Percentiles rank a stretch among this genome's conserved stretches.
Evolutionary conservation across 2,113 vertebrate species (phyloP).

Genomic region (Monopterus albus): DNA sequence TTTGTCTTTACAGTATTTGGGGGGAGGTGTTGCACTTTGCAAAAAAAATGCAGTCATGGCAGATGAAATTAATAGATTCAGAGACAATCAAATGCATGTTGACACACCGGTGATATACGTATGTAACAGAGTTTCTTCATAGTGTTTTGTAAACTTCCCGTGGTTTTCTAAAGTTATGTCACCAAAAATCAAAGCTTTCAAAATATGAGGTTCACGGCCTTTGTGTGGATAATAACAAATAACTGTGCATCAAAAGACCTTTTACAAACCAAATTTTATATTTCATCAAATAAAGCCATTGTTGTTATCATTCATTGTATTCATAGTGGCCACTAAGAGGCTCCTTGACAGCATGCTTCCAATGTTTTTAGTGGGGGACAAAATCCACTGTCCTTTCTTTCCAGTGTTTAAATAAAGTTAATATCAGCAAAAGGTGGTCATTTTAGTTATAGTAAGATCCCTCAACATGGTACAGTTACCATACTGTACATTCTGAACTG

Average conservation of each 20-base stretch:
- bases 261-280: neutral
- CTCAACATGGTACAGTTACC: neutral
- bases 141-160: neutral
- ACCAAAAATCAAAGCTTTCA: neutral
- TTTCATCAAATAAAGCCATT: neutral
- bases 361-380: neutral
- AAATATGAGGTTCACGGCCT: neutral
- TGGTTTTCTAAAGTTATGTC: neutral
- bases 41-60: neutral
- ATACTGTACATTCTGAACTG: no score
- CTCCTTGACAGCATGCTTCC: neutral
- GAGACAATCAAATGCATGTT: neutral
- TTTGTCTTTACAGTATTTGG: conserved; percentile 27
- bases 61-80: neutral
- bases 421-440: no score
- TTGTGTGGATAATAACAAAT: neutral
- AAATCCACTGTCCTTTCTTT: neutral
- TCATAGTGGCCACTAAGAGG: no score
- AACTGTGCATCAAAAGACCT: neutral
- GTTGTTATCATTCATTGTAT: no score
- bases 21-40: conserved; percentile 7
- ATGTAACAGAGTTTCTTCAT: no score
- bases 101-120: neutral
- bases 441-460: neutral
- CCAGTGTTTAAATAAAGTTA: no score